Evolutionary conservation across 2,797 vertebrate species (phyloP).

Genomic region (Oreochromis grahami): DNA sequence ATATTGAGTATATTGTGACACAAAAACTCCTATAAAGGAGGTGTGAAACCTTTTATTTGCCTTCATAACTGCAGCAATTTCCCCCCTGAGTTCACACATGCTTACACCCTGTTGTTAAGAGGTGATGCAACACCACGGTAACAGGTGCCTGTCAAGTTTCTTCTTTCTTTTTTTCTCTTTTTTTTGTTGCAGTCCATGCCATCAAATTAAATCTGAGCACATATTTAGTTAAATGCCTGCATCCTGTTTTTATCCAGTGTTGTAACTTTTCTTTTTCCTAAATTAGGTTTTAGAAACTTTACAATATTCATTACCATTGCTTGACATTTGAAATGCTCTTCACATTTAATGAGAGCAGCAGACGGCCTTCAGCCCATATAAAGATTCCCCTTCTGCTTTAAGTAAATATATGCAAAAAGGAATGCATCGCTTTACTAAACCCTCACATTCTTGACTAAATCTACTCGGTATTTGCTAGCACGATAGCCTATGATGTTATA

Average conservation of each 20-base stretch:
- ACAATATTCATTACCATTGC: not conserved
- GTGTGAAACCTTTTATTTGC: not conserved
- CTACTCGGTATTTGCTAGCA: not conserved
- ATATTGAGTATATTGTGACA: not conserved
- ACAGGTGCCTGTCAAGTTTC: not conserved
- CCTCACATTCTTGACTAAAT: not conserved
- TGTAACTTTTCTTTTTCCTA: not conserved
- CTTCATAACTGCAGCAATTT: not conserved
- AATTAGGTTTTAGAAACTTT: not conserved
- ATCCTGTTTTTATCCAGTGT: not conserved
- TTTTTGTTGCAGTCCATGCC: not conserved
- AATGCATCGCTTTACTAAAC: not conserved
- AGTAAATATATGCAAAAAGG: not conserved
- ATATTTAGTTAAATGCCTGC: not conserved
- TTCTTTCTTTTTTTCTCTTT: not conserved
- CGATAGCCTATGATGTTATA: not conserved
- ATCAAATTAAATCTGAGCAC: not conserved
- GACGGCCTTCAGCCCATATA: not conserved
- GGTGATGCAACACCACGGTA: not conserved
- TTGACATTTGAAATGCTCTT: not conserved
- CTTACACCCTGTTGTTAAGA: not conserved
- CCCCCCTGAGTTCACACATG: not conserved
- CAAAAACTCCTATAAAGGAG: not conserved
- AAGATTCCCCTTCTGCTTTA: not conserved
- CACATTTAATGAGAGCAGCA: not conserved